Evolutionary conservation across 2,113 vertebrate species (phyloP).

Genomic region (Hyperopisus bebe): DNA sequence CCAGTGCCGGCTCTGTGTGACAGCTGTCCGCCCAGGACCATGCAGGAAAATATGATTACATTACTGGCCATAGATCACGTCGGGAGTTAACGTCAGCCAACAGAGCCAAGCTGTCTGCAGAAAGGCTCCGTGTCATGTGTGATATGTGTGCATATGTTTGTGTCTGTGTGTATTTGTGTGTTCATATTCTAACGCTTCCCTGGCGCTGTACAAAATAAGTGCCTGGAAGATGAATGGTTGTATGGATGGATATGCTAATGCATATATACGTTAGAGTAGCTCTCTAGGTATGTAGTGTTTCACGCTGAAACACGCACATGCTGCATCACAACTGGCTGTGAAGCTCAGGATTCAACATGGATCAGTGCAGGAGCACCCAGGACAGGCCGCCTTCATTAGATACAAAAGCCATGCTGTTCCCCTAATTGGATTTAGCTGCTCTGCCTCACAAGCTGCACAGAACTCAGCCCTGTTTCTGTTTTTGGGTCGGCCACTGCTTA

Average conservation of each 20-base stretch:
- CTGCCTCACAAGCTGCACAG: not conserved
- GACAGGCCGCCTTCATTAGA: not conserved
- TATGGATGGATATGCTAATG: not conserved
- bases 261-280: not conserved
- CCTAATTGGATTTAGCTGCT: slow-evolving; percentile 18
- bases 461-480: not conserved
- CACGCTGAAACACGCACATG: not conserved
- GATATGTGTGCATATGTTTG: not conserved
- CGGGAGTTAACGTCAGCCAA: slow-evolving; percentile 19
- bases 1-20: slow-evolving; percentile 11
- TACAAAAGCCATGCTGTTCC: slow-evolving; percentile 17
- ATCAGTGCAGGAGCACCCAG: not conserved
- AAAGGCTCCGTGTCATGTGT: not conserved
- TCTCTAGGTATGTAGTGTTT: not conserved
- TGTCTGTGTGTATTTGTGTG: not conserved
- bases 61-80: slow-evolving; percentile 30
- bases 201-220: not conserved
- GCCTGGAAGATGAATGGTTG: not conserved
- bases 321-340: not conserved
- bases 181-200: not conserved
- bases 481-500: not conserved
- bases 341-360: not conserved
- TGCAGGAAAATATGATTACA: slow-evolving; percentile 34
- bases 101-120: not conserved
- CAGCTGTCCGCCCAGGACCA: slow-evolving; percentile 29